Conservation (phyloP, 2,888 invertebrate species). For the Caenorhabditis panamensis region DNA sequence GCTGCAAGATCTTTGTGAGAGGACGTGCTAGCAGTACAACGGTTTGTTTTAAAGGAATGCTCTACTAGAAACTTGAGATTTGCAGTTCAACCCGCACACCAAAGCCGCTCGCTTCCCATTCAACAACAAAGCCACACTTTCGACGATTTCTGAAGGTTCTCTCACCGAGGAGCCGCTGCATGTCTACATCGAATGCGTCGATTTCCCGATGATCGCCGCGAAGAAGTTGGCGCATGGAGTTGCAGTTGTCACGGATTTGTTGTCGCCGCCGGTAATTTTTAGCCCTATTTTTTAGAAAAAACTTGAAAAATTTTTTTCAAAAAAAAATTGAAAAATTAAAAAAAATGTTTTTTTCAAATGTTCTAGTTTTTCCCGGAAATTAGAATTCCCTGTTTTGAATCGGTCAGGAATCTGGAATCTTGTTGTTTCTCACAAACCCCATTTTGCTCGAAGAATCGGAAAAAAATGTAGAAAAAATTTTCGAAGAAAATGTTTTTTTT, state of each 20-base stretch:
- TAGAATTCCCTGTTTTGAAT: too few species aligned
- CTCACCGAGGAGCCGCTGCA: constrained; percentile 60
- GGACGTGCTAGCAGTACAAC: constrained; percentile 47
- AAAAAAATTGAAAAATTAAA: background rate
- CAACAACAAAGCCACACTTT: constrained; percentile 24
- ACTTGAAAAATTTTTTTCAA: too few species aligned
- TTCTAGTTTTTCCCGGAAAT: too few species aligned
- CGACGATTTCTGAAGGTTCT: constrained; percentile 48
- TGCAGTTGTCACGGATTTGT: constrained; percentile 27
- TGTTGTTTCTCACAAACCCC: too few species aligned
- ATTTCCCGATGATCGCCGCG: constrained; percentile 8
- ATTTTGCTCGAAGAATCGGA: too few species aligned
- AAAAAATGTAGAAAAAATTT: too few species aligned
- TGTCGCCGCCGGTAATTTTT: constrained; percentile 54
- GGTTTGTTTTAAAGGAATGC: too few species aligned
- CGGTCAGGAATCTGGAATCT: too few species aligned
- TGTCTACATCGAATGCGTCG: constrained; percentile 54
- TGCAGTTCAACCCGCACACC: constrained; percentile 47
- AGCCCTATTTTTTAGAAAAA: too few species aligned
- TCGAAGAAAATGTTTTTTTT: too few species aligned
- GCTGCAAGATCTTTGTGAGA: constrained; percentile 95
- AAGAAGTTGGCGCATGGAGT: constrained; percentile 50
- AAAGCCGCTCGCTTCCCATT: constrained; percentile 16
- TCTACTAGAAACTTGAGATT: too few species aligned
- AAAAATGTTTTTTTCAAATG: too few species aligned